Evolutionary conservation across 2,888 invertebrate species (phyloP), one percentile per base, ranked within the genome.

Genomic region (Phaonia tiefii): DNA sequence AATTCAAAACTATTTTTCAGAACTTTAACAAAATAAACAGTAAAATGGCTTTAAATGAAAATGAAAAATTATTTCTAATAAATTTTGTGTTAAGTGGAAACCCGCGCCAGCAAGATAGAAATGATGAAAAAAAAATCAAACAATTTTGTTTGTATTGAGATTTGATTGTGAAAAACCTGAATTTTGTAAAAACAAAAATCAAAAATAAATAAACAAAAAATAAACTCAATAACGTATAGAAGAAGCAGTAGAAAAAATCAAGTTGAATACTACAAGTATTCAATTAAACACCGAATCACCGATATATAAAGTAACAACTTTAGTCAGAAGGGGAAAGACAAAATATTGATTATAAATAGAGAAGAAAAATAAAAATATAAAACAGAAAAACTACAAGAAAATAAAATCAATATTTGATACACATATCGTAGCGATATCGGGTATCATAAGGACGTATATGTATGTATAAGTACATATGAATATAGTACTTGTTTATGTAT

Each of bases 11-110:
- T 25, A 15, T 51, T n/a, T 22, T 1, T 0, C 13, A 54, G 31
- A 25, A 7, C 15, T 31, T n/a, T n/a, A 72, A 26, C 26, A 71
- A 58, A 7, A n/a, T n/a, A 49, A 63, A 63, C 54, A 63, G 51
- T n/a, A 4, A n/a, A n/a, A n/a, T n/a, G n/a, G n/a, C n/a, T n/a
- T n/a, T n/a, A 54, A 54, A 22, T 54, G 13, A 56, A 56, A 58
- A 58, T 15, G 37, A 31, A 58, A 66, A 76, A 56, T 76, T 39
- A 63, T 26, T 65, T 15, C 39, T 63, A 56, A 77, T 46, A 49
- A 71, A 71, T 66, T 26, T 58, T 66, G 26, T 56, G 54, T 46
- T 65, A 70, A 76, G 54, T 65, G 56, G 15, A 46, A 46, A 46
- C 42, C 13, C 42, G 42, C 15, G 46, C 46, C 3, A 44, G 63